Evolutionary conservation across 2,888 invertebrate genomes (phyloP).

Genomic region (Plebejus anna): DNA sequence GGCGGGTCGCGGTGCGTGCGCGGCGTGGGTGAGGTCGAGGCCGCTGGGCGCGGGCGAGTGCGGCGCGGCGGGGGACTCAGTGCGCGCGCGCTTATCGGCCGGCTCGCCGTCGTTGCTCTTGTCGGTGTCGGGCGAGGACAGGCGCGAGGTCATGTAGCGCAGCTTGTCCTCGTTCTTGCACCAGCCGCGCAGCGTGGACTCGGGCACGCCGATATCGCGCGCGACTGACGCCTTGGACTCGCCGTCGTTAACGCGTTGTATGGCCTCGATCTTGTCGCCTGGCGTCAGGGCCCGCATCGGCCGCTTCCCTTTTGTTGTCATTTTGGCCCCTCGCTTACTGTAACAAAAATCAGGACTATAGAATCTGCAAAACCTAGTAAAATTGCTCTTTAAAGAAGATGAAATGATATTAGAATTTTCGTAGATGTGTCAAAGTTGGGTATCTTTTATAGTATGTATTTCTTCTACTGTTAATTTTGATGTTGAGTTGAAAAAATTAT

Average conservation of each 20-base stretch:
- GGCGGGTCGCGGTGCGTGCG: conserved; percentile 44
- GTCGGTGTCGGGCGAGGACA: conserved; percentile 85
- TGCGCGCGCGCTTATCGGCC: conserved; percentile 67
- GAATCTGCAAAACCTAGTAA: background rate
- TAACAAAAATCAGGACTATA: conserved; percentile 47
- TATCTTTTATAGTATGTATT: no score
- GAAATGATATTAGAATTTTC: background rate
- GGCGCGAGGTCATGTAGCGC: conserved; percentile 83
- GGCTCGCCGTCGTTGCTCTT: conserved; percentile 77
- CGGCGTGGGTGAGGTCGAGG: conserved; percentile 65
- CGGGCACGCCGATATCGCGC: conserved; percentile 91
- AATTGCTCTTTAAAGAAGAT: background rate
- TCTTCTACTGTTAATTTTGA: no score
- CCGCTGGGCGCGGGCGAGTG: conserved; percentile 55
- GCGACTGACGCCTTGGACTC: conserved; percentile 93
- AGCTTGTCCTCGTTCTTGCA: conserved; percentile 91
- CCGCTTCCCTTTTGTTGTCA: conserved; percentile 87
- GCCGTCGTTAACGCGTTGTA: conserved; percentile 90
- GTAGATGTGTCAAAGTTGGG: no score
- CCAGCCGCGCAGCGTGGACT: conserved; percentile 92
- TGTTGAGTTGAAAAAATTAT: no score
- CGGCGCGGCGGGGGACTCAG: conserved; percentile 61
- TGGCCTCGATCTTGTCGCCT: conserved; percentile 89
- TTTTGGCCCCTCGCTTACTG: conserved; percentile 66
- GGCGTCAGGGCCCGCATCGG: conserved; percentile 88